Evolutionary conservation across 1,140 invertebrate genomes (phyloP).

Genomic region (Nasonia longicornis): DNA sequence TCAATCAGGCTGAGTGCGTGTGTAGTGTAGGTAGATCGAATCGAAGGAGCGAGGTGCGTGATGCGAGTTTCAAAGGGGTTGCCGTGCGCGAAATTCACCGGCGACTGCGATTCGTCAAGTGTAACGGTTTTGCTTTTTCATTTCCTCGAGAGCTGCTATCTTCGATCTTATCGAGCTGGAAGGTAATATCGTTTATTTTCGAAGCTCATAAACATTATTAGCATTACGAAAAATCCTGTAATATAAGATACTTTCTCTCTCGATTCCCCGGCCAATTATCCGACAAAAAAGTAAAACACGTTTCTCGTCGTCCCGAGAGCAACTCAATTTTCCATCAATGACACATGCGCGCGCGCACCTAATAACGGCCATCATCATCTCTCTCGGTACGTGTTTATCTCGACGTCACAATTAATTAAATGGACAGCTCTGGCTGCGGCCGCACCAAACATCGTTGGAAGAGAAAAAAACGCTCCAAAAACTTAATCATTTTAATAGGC

Average conservation of each 20-base stretch:
- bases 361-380: not conserved
- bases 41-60: not conserved
- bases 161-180: not conserved
- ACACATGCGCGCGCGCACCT: not conserved
- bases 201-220: too few relatives aligned
- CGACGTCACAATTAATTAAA: not conserved
- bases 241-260: not conserved
- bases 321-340: not conserved
- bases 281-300: not conserved
- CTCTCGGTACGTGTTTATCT: not conserved
- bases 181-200: not conserved
- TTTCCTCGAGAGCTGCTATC: not conserved
- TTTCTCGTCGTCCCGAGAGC: not conserved
- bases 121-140: not conserved
- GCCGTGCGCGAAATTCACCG: not conserved
- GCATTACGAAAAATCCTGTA: too few relatives aligned
- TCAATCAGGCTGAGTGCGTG: slow-evolving; percentile 30
- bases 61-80: not conserved
- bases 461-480: not conserved
- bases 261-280: not conserved
- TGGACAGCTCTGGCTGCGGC: not conserved
- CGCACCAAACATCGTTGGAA: not conserved
- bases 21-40: not conserved
- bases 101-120: not conserved
- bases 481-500: not conserved